Evolutionary conservation across 2,797 vertebrate genomes (phyloP).

Genomic region (Alcedo atthis): DNA sequence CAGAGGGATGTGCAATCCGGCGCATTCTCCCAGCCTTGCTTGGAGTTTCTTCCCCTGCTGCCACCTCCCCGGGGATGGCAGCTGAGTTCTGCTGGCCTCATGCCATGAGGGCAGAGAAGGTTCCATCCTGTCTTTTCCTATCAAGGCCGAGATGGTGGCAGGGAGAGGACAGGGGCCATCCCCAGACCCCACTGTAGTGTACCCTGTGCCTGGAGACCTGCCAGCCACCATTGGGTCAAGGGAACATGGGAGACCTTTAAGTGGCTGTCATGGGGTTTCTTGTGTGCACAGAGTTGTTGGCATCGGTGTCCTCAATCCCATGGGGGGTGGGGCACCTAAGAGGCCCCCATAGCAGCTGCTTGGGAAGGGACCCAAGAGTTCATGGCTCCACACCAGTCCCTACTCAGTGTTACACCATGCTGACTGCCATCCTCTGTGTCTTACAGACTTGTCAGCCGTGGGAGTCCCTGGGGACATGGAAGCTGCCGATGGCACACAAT

Average conservation of each 20-base stretch:
- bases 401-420: background rate
- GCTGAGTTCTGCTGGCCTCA: background rate
- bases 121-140: background rate
- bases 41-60: background rate
- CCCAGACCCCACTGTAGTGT: background rate
- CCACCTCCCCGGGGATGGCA: background rate
- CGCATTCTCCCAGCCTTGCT: background rate
- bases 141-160: background rate
- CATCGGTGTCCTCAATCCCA: background rate
- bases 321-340: background rate
- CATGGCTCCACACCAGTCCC: background rate
- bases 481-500: background rate
- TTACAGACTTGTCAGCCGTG: background rate
- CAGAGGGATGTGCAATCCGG: accelerated
- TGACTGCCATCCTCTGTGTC: slow-evolving; percentile 15
- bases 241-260: accelerated
- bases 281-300: background rate
- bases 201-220: accelerated
- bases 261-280: accelerated
- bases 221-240: background rate
- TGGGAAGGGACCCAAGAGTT: background rate
- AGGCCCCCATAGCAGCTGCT: background rate
- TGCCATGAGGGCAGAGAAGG: background rate
- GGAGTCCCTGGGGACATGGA: background rate
- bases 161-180: background rate